Evolutionary conservation across 37 sponge, comb jelly and placozoan genomes (phyloP).

Genomic region (Spongia lamella): DNA sequence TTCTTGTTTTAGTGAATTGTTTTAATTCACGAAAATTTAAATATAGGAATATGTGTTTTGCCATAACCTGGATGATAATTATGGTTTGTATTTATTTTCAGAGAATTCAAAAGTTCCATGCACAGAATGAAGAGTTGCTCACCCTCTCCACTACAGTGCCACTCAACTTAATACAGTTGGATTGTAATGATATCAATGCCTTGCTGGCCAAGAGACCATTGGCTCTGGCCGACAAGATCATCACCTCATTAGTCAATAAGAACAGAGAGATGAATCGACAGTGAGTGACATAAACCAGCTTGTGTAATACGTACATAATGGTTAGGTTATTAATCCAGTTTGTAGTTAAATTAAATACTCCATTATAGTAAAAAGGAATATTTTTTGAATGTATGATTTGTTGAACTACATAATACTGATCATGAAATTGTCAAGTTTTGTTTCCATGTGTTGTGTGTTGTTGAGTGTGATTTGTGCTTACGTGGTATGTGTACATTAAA

Average conservation of each 20-base stretch:
- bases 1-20: too few species aligned
- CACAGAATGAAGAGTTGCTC: constrained; percentile 50
- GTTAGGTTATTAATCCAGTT: too few species aligned
- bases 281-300: constrained; percentile 43
- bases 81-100: too few species aligned
- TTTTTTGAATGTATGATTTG: too few species aligned
- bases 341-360: too few species aligned
- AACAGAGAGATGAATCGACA: constrained; percentile 86
- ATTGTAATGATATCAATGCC: constrained; percentile 73
- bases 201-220: constrained; percentile 30
- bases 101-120: constrained; percentile 64
- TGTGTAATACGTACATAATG: background rate
- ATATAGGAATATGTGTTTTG: too few species aligned
- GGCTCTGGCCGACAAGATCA: constrained; percentile 53
- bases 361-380: too few species aligned
- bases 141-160: constrained; percentile 58
- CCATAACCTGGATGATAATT: too few species aligned
- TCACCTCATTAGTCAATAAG: constrained; percentile 51
- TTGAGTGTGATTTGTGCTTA: background rate
- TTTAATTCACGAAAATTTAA: too few species aligned
- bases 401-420: background rate
- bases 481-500: too few species aligned
- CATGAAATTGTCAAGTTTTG: background rate
- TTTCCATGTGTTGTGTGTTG: background rate
- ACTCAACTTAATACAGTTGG: constrained; percentile 76